Evolutionary conservation across 2,113 vertebrate species (phyloP).

Genomic region (Melanotaenia duboulayi): DNA sequence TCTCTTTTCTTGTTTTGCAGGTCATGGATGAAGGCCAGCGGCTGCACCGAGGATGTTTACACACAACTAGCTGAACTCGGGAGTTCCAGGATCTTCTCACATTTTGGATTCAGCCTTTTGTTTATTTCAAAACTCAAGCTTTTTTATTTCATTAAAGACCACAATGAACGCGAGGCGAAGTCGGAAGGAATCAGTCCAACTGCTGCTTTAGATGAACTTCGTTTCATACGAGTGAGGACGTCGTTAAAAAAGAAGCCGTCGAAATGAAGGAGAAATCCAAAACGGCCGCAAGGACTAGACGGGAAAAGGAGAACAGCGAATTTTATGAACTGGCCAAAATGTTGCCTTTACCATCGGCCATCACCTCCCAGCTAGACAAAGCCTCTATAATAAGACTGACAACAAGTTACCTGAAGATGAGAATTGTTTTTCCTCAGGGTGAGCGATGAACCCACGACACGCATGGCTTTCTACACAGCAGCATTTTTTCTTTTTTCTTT

Average conservation of each 20-base stretch:
- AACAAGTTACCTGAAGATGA: conserved; percentile 96
- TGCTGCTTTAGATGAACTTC: conserved; percentile 47
- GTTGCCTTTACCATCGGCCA: conserved; percentile 94
- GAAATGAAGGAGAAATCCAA: conserved; percentile 94
- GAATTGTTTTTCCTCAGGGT: conserved; percentile 84
- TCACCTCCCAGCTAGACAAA: conserved; percentile 96
- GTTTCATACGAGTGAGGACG: conserved; percentile 26
- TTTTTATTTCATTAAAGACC: conserved; percentile 2
- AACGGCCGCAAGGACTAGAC: conserved; percentile 93
- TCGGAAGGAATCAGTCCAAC: conserved; percentile 26
- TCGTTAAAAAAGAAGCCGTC: not conserved
- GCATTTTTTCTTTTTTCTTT: not conserved
- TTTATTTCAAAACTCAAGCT: not conserved
- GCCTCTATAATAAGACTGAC: conserved; percentile 97
- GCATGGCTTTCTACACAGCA: not conserved
- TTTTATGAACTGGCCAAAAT: conserved; percentile 97
- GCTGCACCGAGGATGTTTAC: conserved; percentile 44
- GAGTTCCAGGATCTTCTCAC: conserved; percentile 49
- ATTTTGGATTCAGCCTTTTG: conserved; percentile 26
- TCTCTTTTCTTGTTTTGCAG: conserved; percentile 35
- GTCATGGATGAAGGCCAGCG: conserved; percentile 58
- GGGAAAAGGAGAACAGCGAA: conserved; percentile 97
- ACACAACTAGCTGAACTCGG: conserved; percentile 38
- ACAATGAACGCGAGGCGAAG: conserved; percentile 58
- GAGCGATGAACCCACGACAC: conserved; percentile 35